Conservation (phyloP, 2,888 invertebrate genomes). For the Caenorhabditis plicata region DNA sequence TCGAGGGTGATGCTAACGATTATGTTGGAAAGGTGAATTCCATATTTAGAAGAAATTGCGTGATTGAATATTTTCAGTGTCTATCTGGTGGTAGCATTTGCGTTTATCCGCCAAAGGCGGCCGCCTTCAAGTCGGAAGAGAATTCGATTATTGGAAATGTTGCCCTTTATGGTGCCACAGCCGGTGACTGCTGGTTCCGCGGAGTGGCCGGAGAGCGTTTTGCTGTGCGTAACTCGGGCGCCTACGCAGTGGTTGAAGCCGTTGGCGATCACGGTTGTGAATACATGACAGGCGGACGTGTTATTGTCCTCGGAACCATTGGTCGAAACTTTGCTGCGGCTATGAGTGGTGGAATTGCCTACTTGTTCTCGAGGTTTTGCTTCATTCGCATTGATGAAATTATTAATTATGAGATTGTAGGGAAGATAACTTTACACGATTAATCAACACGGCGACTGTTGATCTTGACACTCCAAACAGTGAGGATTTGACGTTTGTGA, state of each 20-base stretch:
- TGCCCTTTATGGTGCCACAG: constrained; percentile 93
- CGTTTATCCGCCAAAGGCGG: constrained; percentile 83
- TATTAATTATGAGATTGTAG: constrained; percentile 68
- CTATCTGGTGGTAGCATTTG: constrained; percentile 90
- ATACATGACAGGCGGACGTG: constrained; percentile 88
- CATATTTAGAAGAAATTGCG: too few relatives aligned
- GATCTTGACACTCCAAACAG: constrained; percentile 78
- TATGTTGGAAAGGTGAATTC: constrained; percentile 96
- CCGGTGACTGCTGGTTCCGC: constrained; percentile 77
- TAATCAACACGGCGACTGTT: constrained; percentile 92
- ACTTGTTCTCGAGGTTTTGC: constrained; percentile 73
- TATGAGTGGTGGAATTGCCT: constrained; percentile 96
- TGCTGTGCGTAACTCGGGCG: constrained; percentile 96
- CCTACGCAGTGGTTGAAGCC: constrained; percentile 90
- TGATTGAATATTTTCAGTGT: too few relatives aligned
- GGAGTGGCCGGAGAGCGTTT: constrained; percentile 97
- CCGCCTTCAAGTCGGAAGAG: constrained; percentile 80
- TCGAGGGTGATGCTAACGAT: constrained; percentile 97
- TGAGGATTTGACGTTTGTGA: constrained; percentile 79
- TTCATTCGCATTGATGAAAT: too few relatives aligned
- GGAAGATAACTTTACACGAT: constrained; percentile 69
- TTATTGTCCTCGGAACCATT: constrained; percentile 87
- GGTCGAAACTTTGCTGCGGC: constrained; percentile 98
- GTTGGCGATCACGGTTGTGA: constrained; percentile 99
- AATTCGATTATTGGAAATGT: constrained; percentile 98